Evolutionary conservation across 2,797 vertebrate species (phyloP).

Genomic region (Hafferia zeledoni): DNA sequence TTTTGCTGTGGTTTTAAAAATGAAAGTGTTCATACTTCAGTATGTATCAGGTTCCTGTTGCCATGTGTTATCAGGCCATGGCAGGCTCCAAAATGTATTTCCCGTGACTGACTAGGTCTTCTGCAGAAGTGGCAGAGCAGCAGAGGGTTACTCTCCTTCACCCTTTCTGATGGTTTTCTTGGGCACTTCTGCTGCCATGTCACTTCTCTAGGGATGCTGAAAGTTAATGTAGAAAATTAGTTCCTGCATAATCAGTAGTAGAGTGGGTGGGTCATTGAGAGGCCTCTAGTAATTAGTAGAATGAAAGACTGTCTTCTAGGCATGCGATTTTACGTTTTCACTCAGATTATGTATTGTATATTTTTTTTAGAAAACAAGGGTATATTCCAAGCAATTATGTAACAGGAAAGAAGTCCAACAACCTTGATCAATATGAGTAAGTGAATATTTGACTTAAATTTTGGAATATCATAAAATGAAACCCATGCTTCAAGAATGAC

Average conservation of each 20-base stretch:
- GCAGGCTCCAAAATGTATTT: not conserved
- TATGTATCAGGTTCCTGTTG: not conserved
- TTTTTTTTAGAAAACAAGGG: conserved; percentile 83
- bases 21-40: not conserved
- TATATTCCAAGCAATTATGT: conserved; percentile 97
- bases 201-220: not conserved
- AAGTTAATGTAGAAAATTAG: not conserved
- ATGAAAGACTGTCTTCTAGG: not conserved
- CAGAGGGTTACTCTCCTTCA: not conserved
- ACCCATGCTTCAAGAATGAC: not conserved
- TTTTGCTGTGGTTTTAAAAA: not conserved
- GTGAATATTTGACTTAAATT: conserved; percentile 63
- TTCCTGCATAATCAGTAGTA: not conserved
- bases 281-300: not conserved
- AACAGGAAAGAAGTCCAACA: conserved; percentile 86
- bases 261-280: not conserved
- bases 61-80: not conserved
- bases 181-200: not conserved
- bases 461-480: not conserved
- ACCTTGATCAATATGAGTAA: conserved; percentile 90
- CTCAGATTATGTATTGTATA: not conserved
- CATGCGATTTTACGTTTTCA: not conserved
- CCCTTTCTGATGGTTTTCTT: not conserved
- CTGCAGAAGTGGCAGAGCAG: not conserved
- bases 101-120: not conserved